Percentiles rank a stretch among this genome's conserved stretches.
Conservation (phyloP, 2,797 vertebrate genomes). For the Podargus strigoides region DNA sequence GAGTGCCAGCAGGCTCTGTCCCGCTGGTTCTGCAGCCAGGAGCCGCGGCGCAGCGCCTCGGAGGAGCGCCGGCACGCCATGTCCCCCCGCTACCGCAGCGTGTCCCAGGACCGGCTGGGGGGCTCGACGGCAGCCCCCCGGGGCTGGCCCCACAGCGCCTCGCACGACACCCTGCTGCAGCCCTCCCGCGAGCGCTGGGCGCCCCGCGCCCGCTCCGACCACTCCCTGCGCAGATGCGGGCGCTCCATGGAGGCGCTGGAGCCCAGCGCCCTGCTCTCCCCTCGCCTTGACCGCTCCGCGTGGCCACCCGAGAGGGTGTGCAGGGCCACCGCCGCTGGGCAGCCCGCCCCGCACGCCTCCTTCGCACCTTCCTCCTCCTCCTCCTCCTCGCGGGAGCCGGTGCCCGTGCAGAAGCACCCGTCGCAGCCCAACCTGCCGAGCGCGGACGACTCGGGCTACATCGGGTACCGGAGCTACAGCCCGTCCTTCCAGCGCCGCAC, state of each 20-base stretch:
- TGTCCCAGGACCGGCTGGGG: slow-evolving; percentile 89
- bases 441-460: slow-evolving; percentile 82
- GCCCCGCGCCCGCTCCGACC: slow-evolving; percentile 82
- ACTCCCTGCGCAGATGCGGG: slow-evolving; percentile 80
- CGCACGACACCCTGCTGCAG: slow-evolving; percentile 90
- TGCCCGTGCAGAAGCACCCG: slow-evolving; percentile 50
- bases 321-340: slow-evolving; percentile 9
- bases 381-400: slow-evolving; percentile 55
- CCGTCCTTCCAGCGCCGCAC: slow-evolving; percentile 95
- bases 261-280: slow-evolving; percentile 73
- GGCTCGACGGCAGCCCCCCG: slow-evolving; percentile 57
- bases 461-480: slow-evolving; percentile 97
- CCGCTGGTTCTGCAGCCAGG: slow-evolving; percentile 90
- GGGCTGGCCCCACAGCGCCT: slow-evolving; percentile 90
- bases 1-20: slow-evolving; percentile 90
- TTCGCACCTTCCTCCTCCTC: slow-evolving; percentile 51
- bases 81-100: slow-evolving; percentile 86
- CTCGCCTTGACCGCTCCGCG: slow-evolving; percentile 73
- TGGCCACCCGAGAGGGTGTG: slow-evolving; percentile 63
- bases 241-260: slow-evolving; percentile 87
- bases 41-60: slow-evolving; percentile 72
- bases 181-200: slow-evolving; percentile 72
- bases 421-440: slow-evolving; percentile 74
- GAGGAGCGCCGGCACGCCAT: slow-evolving; percentile 72
- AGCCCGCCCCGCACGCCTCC: slow-evolving; percentile 8